A percentile compares a stretch with the other conserved stretches of the same genome.
Evolutionary conservation across 2,797 vertebrate genomes (phyloP).

Genomic region (Squalus acanthias): DNA sequence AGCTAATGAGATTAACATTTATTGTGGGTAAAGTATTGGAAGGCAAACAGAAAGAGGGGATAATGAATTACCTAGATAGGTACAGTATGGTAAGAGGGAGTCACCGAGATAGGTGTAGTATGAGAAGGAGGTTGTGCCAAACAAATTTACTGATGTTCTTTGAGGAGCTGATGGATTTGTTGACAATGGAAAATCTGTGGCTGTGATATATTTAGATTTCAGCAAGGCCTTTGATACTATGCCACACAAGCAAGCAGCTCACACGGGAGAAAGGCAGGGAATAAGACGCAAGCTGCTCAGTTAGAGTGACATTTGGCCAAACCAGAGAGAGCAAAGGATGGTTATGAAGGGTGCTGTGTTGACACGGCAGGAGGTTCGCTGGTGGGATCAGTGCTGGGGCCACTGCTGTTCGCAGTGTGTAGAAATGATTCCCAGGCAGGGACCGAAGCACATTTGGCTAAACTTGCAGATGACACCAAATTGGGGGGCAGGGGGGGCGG

Average conservation of each 20-base stretch:
- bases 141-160: too few relatives aligned
- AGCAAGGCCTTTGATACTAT: background rate
- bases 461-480: background rate
- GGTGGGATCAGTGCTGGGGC: background rate
- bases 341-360: background rate
- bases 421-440: background rate
- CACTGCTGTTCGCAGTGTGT: background rate
- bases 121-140: background rate
- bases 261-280: background rate
- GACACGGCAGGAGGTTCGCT: background rate
- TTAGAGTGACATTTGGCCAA: background rate
- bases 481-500: background rate
- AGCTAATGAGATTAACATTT: background rate
- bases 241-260: background rate
- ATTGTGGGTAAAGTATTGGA: background rate
- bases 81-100: background rate
- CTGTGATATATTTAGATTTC: conserved; percentile 7
- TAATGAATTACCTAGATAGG: background rate
- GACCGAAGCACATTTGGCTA: background rate
- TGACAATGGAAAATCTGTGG: background rate
- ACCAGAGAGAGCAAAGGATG: background rate
- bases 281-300: background rate
- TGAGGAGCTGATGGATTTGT: background rate
- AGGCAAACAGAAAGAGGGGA: background rate
- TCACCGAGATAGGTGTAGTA: too few relatives aligned